Evolutionary conservation across 2,113 vertebrate species (phyloP).

Genomic region (Chelonoidis abingdonii): DNA sequence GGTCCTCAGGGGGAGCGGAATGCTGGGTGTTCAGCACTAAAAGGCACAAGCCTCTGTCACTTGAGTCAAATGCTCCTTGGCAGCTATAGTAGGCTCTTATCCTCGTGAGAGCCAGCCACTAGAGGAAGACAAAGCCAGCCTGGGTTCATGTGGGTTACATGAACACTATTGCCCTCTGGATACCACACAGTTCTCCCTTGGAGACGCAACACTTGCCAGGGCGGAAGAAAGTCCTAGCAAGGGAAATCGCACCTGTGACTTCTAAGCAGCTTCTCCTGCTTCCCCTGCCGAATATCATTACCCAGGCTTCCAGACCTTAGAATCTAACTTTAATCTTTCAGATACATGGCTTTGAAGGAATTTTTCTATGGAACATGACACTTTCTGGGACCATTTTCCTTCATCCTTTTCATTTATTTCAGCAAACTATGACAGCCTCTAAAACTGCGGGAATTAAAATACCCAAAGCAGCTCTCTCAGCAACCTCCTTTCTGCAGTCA

Average conservation of each 20-base stretch:
- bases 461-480: not conserved
- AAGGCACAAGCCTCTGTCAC: not conserved
- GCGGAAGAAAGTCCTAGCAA: not conserved
- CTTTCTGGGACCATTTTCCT: not conserved
- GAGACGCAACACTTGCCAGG: not conserved
- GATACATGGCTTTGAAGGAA: fast-evolving
- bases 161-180: not conserved
- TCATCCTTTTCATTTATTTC: fast-evolving
- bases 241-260: not conserved
- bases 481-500: not conserved
- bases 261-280: not conserved
- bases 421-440: not conserved
- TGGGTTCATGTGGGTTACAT: not conserved
- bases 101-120: not conserved
- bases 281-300: not conserved
- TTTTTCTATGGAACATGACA: not conserved
- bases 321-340: not conserved
- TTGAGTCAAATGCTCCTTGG: not conserved
- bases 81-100: not conserved
- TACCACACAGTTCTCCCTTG: not conserved
- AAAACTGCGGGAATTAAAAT: not conserved
- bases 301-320: not conserved
- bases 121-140: not conserved
- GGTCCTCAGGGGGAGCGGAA: not conserved
- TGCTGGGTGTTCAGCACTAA: not conserved